These are phyloP conservation scores for Dysmachus trigonus DNA, from an alignment of 2,888 invertebrate species.

Conservation along the genomic window DNA sequence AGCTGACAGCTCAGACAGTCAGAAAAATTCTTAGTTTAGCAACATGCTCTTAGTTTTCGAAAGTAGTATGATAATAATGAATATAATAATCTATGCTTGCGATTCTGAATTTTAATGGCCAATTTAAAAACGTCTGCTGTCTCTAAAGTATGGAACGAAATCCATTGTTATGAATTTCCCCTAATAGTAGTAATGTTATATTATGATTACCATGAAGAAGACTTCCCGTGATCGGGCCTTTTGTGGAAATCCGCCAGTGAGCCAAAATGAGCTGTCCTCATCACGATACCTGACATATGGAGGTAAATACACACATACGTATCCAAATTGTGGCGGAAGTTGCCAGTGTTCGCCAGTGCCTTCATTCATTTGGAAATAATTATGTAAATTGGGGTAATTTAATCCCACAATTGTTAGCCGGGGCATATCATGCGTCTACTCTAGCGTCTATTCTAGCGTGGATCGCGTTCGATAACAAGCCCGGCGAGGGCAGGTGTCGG, in stretches of 20 bases:
- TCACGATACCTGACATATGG: background rate
- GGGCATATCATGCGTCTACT: constrained; percentile 1
- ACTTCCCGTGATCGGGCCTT: background rate
- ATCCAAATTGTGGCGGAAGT: constrained; percentile 12
- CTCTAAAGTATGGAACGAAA: background rate
- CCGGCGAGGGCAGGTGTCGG: background rate
- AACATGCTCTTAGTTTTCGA: background rate
- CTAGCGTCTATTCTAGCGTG: background rate
- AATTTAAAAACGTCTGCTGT: background rate
- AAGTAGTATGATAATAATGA: background rate
- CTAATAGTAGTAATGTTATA: background rate
- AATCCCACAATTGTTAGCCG: constrained; percentile 15
- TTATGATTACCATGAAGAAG: background rate
- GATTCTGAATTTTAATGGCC: background rate
- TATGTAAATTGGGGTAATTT: constrained; percentile 43
- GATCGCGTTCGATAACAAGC: background rate
- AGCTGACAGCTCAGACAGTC: too few relatives aligned
- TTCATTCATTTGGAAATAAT: constrained; percentile 38
- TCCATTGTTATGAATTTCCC: background rate
- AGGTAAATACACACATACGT: too few relatives aligned
- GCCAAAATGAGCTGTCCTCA: constrained; percentile 13
- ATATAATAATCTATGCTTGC: background rate
- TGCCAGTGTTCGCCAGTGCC: constrained; percentile 1
- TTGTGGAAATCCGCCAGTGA: background rate
- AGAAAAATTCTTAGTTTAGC: too few relatives aligned